Conservation (phyloP, 2,888 invertebrate species). For the Oxytorus armatus region DNA sequence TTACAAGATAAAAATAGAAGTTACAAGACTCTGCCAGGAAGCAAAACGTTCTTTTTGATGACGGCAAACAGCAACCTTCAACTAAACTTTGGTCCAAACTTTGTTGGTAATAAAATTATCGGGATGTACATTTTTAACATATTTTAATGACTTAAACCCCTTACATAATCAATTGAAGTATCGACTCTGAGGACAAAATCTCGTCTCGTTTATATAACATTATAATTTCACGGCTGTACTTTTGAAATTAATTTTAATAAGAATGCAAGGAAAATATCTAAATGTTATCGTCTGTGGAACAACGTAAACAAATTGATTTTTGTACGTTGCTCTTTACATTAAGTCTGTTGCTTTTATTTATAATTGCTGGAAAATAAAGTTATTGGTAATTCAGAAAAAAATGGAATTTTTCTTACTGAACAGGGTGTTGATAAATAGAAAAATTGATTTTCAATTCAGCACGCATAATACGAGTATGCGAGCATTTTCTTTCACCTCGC, state of each 20-base stretch:
- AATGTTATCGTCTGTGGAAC: not conserved
- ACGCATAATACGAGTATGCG: not conserved
- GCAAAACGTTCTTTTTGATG: too few relatives aligned
- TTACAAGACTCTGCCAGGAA: too few relatives aligned
- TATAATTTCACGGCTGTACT: slow-evolving; percentile 30
- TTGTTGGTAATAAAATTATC: too few relatives aligned
- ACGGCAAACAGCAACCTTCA: too few relatives aligned
- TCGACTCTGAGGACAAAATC: slow-evolving; percentile 26
- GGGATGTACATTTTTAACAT: too few relatives aligned
- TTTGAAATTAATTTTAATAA: slow-evolving; percentile 28
- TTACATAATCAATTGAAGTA: not conserved
- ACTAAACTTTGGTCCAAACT: too few relatives aligned
- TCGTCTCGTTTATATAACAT: slow-evolving; percentile 4
- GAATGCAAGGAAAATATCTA: not conserved
- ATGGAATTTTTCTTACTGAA: not conserved
- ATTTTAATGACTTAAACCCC: too few relatives aligned
- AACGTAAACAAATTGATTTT: not conserved
- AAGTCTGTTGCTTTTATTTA: slow-evolving; percentile 19
- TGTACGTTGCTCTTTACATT: not conserved
- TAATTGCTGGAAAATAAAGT: not conserved
- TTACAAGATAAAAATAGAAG: too few relatives aligned
- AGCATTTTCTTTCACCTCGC: slow-evolving; percentile 15
- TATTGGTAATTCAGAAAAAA: not conserved
- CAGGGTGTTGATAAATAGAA: too few relatives aligned
- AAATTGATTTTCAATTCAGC: not conserved